Conservation (phyloP, 2,797 vertebrate genomes). For the Bucorvus abyssinicus region DNA sequence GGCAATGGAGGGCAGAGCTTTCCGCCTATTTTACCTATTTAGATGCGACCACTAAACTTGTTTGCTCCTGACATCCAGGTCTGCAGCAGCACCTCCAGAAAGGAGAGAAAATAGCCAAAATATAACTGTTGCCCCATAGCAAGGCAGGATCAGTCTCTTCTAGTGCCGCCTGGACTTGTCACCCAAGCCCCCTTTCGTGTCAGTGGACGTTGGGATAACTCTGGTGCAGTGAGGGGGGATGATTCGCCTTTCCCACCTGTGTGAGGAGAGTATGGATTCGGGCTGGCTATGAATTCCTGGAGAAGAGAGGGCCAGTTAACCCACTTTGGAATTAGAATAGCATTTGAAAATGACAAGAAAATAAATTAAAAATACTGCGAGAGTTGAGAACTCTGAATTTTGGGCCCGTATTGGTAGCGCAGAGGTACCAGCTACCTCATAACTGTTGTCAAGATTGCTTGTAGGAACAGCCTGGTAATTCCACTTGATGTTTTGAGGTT, state of each 20-base stretch:
- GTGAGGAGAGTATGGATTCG: too few relatives aligned
- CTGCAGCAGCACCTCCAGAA: not conserved
- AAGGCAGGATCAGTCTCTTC: not conserved
- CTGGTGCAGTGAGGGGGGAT: not conserved
- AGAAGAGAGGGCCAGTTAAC: not conserved
- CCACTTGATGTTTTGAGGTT: slow-evolving; percentile 8
- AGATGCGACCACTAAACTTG: not conserved
- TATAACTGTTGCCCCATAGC: not conserved
- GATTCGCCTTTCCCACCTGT: too few relatives aligned
- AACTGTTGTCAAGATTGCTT: not conserved
- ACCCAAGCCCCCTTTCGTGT: not conserved
- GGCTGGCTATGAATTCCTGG: too few relatives aligned
- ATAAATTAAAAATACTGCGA: not conserved
- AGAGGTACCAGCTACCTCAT: not conserved
- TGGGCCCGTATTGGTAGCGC: not conserved
- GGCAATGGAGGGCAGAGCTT: not conserved
- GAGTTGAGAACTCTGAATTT: not conserved
- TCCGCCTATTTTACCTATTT: not conserved
- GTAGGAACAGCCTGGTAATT: not conserved
- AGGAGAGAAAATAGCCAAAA: not conserved
- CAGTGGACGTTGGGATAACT: not conserved
- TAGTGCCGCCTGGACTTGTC: not conserved
- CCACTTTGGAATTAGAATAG: not conserved
- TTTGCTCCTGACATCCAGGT: not conserved
- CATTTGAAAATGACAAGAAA: not conserved